Base-by-base conservation (phyloP, 2,797 vertebrate genomes). In the Vireo griseus region DNA sequence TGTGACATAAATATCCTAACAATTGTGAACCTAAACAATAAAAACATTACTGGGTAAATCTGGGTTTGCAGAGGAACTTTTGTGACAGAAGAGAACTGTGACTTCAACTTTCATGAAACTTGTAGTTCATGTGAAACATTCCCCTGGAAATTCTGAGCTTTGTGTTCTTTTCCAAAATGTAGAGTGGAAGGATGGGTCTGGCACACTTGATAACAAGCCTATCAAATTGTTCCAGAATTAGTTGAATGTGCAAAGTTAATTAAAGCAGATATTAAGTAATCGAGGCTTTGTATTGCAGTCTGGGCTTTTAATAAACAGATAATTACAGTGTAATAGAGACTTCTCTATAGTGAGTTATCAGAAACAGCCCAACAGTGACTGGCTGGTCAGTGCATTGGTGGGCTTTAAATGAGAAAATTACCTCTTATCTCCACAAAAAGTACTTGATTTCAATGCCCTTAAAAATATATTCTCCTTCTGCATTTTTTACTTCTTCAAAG, bases 391-490 rank as follows among this genome's bases (percentile, higher is more conserved):
- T 96, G 90, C 55, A 83, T 96, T 31, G 77, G 92, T 92, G 95
- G 97, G 87, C 82, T 97, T 94, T 95, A 97, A 97, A 97, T 96
- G 77, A 96, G 94, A 95, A 97, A 97, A 97, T 90, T 94, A 87
- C 69, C 72, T 96, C 96, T 97, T 96, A 78, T 96, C 95, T 97
- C 95, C 96, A 93, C 86, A 96, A 97, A 79, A 95, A 92, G 91
- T 94, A 97, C 96, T 96, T 97, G 86, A 96, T 97, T 97, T 96
- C 86, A 80, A 50, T 89, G 78, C 75, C 92, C 92, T 97, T 95
- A 96, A 96, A 84, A 61, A 75, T 85, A 84, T 80, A 96, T 96
- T 97, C 72, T 75, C 75, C 92, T 80, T 85, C 68, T 82, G 69
- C 47, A 47, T 92, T 66, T 92, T 96, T 75, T 39, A 66, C 13